Evolutionary conservation across 2,113 vertebrate genomes (phyloP).

Genomic region (Pogonocichla stellata): DNA sequence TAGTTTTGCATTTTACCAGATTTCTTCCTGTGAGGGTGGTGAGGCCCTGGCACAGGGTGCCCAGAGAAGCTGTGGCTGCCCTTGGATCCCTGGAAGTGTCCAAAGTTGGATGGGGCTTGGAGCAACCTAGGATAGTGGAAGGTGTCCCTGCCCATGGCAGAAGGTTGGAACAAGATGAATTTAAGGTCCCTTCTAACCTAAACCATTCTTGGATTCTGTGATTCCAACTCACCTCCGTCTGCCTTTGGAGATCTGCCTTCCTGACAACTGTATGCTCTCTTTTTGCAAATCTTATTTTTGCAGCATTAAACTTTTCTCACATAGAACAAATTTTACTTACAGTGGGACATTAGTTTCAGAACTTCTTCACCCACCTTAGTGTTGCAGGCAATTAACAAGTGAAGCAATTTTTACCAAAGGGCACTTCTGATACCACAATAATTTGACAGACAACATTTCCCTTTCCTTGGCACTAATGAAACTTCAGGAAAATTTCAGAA

Average conservation of each 20-base stretch:
- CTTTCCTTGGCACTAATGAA: neutral
- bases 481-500: neutral
- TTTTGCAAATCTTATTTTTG: neutral
- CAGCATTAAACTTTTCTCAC: neutral
- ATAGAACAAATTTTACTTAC: neutral
- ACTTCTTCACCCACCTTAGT: neutral
- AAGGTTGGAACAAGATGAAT: fast-evolving
- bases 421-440: neutral
- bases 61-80: neutral
- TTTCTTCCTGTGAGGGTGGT: neutral
- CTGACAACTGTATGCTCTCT: neutral
- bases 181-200: neutral
- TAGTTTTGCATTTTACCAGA: neutral
- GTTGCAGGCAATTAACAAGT: neutral
- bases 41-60: neutral
- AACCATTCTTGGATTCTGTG: neutral
- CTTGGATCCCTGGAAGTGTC: neutral
- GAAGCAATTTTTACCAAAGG: neutral
- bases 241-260: neutral
- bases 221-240: neutral
- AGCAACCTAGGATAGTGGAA: fast-evolving
- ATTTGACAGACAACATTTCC: neutral
- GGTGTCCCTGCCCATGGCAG: neutral
- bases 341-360: neutral
- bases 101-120: fast-evolving